Base-by-base conservation (phyloP, 2,888 invertebrate genomes). In the Heteromyza rotundicornis region DNA sequence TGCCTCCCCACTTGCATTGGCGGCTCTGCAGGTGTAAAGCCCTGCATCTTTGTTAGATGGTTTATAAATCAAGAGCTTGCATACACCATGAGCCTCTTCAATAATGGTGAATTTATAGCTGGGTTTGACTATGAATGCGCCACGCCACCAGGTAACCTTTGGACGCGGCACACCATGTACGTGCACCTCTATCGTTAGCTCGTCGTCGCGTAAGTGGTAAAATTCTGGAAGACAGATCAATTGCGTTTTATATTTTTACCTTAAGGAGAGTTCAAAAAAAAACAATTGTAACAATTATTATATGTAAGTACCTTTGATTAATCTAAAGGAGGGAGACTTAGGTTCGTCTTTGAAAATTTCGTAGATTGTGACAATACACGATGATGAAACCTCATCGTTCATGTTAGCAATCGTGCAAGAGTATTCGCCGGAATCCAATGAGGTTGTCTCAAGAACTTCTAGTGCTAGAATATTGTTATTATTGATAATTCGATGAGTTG, bases 341-440 rank as follows among this genome's bases (percentile, higher is more conserved):
- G 91, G 89, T 56, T 89, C 86, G 19, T 89, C 87, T 80, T 92
- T 82, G 72, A 89, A 90, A 66, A 89, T 88, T 62, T 92, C 90
- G 76, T 90, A 91, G 57, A 94, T 89, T 75, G 89, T 89, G 19
- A 95, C 84, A 70, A 87, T 88, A 50, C 92, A 91, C n/a, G 89
- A 87, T 7, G 91, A 89, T 53, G 86, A 87, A 1, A 89, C 86
- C 60, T 88, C 86, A 27, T 94, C 95, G 73, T 92, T 88, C 63
- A 87, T 85, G 80, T 94, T 95, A 68, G 87, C 86, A 22, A 91
- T 92, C 10, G 87, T 80, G 72, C 91, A 91, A 0, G 87, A 84
- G 75, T 90, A 91, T 75, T 89, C 87, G 16, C 89, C 91, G 2
- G 86, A 85, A 78, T 90, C 90, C 44, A 84, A 80, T 2, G 86